Base-by-base conservation (phyloP, 1,140 invertebrate genomes). In the Aradophagus sp. region DNA sequence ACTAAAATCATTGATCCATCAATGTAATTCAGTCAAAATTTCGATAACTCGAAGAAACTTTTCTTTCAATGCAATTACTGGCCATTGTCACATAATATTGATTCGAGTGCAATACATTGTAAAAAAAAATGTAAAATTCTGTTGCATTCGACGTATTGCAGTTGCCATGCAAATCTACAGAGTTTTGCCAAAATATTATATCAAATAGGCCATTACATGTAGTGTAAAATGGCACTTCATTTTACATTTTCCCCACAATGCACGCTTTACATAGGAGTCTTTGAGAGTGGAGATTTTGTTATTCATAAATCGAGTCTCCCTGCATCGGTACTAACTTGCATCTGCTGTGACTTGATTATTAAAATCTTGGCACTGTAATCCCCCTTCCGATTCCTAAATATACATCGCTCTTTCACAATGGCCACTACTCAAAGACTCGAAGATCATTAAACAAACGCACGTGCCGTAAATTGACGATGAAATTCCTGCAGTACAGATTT, bases 401-500 rank as follows among this genome's bases (percentile, higher is more conserved):
- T n/a, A n/a, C n/a, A n/a, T n/a, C n/a, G n/a, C n/a, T n/a, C n/a
- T n/a, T n/a, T n/a, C n/a, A n/a, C n/a, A n/a, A n/a, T n/a, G n/a
- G n/a, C n/a, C n/a, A n/a, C n/a, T n/a, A n/a, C n/a, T n/a, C n/a
- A n/a, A n/a, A n/a, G 8, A 23, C 20, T 8, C 4, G 8, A 23
- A 8, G 8, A 23, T 23, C 20, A 23, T 23, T 23, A 8, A 38
- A 20, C 12, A 31, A 35, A 36, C 13, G 34, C 14, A 5, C 26
- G 56, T 5, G 16, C 11, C 14, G 39, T 48, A 48, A 56, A 65
- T 58, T 56, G 50, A 44, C 42, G 15, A 11, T 20, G 31, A 63
- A 19, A 55, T 68, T 68, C 55, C 45, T 55, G 55, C 55, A 29
- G 11, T 27, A 47, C 14, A 59, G 65, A 59, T 61, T 61, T 59